Base-by-base conservation (phyloP, 2,797 vertebrate species). In the Pangasius krempfi region DNA sequence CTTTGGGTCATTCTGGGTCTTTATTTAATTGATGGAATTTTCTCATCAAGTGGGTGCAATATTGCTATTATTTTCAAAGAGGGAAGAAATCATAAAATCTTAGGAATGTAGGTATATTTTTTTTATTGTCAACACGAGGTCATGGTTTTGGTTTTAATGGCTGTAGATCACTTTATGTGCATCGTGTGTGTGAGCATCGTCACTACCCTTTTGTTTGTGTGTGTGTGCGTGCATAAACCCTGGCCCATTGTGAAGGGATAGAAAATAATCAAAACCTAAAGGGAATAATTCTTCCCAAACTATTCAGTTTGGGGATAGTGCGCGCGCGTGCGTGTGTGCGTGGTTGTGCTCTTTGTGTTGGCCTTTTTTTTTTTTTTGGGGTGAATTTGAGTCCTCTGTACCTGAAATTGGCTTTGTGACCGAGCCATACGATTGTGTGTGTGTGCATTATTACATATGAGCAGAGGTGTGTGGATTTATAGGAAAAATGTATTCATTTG, bases 21-120 rank as follows among this genome's bases (percentile, higher is more conserved):
- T 73, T 89, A 85, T 86, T 85, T 85, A 87, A 90, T 84, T 62
- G n/a, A 72, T 40, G 84, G 52, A 18, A 47, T 86, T 78, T 89
- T 75, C 76, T 83, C 86, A 82, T 80, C 85, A 75, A 88, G 83
- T 89, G 89, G 94, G 94, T 95, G 95, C 95, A 95, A 95, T 96
- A 94, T 89, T 90, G 84, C 14, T 37, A 66, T 30, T 88, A 56
- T 10, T 75, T 90, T 87, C 54, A 60, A 54, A 80, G 72, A 80
- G 64, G n/a, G 64, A 87, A 86, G 8, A n/a, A 62, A 30, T 86
- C 78, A 70, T 47, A 58, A 86, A 54, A 75, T 87, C 56, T 52
- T 18, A 30, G 60, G n/a, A 78, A 47, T 30, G 13, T 52, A 50
- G 9, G 16, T 68, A 30, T 68, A 27, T 58, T 89, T 62, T 78